Percentiles rank a stretch among this genome's conserved stretches.
Conservation (phyloP, 1,140 invertebrate genomes). For the Nomia melanderi region DNA sequence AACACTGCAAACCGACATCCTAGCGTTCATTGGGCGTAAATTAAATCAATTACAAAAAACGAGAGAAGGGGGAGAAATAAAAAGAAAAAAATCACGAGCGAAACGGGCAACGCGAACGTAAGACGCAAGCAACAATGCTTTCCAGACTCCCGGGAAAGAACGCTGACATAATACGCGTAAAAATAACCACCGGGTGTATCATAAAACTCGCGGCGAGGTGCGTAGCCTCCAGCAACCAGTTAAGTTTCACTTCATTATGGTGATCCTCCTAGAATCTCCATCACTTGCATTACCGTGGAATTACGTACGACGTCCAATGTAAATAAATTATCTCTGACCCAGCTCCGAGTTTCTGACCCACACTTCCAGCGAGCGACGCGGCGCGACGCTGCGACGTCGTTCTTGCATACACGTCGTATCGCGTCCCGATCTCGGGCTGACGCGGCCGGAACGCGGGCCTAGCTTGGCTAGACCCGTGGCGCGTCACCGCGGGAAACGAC, state of each 20-base stretch:
- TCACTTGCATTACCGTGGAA: background rate
- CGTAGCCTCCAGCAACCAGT: background rate
- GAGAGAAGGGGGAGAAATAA: no score
- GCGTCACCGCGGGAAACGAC: background rate
- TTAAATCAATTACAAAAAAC: no score
- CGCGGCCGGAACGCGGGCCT: background rate
- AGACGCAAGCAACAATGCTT: background rate
- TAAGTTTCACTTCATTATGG: background rate
- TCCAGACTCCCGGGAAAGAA: background rate
- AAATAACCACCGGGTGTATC: background rate
- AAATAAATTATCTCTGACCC: no score
- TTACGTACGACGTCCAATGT: background rate
- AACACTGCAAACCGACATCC: no score
- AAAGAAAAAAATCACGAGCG: no score
- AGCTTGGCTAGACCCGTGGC: no score
- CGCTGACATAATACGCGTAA: background rate
- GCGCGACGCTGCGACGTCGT: background rate
- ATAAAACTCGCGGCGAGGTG: background rate
- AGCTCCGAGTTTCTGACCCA: no score
- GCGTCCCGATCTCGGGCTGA: background rate
- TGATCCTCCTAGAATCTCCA: background rate
- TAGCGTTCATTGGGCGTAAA: no score
- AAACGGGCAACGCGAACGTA: background rate
- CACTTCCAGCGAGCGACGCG: no score
- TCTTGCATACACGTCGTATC: background rate